These are phyloP conservation scores for Sphaerophoria rueppellii DNA, from an alignment of 2,888 invertebrate species.

Conservation along the genomic window DNA sequence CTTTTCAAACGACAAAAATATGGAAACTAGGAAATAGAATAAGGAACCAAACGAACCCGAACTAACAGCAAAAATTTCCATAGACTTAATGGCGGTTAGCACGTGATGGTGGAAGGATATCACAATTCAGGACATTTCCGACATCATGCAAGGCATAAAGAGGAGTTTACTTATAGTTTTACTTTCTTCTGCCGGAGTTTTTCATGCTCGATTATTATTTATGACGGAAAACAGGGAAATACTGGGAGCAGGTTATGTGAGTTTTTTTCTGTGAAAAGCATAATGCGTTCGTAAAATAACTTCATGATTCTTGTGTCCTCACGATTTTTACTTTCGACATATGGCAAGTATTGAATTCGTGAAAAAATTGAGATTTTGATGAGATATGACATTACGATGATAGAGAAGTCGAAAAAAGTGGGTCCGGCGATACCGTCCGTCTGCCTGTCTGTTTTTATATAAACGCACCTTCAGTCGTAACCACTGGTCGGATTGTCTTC, in stretches of 20 bases:
- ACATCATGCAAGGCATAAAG: conserved; percentile 43
- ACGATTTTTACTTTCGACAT: too few species aligned
- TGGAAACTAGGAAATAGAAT: conserved; percentile 11
- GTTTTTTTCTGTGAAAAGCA: not conserved
- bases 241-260: not conserved
- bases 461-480: too few species aligned
- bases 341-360: too few species aligned
- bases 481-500: too few species aligned
- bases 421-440: too few species aligned
- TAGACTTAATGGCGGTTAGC: conserved; percentile 53
- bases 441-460: too few species aligned
- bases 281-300: not conserved
- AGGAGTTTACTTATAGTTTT: conserved; percentile 11
- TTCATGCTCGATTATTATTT: conserved; percentile 24
- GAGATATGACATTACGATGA: too few species aligned
- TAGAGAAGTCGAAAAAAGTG: too few species aligned
- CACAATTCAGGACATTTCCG: conserved; percentile 18
- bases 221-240: not conserved
- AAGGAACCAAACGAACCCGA: conserved; percentile 13
- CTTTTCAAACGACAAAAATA: conserved; percentile 19
- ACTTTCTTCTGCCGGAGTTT: not conserved
- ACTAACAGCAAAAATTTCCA: conserved; percentile 42
- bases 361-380: too few species aligned
- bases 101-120: conserved; percentile 62
- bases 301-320: not conserved